These are phyloP conservation scores for Melolontha melolontha DNA, from an alignment of 2,888 invertebrate species.

Conservation along the genomic window DNA sequence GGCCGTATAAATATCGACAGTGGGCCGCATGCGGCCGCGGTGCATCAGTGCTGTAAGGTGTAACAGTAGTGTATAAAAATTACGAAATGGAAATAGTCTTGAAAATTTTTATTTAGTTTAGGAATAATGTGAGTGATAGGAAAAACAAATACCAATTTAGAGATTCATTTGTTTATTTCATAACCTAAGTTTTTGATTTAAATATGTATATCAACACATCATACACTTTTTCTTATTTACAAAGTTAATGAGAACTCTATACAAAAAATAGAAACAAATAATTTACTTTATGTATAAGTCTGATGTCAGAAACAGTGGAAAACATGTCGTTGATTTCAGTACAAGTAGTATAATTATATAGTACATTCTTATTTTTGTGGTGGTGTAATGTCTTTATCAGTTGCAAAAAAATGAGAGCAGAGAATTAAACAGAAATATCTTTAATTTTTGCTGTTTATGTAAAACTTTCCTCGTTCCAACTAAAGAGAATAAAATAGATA, in stretches of 20 bases:
- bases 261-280: constrained; percentile 20
- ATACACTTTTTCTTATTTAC: constrained; percentile 35
- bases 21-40: no score
- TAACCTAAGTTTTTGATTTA: constrained; percentile 40
- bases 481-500: no score
- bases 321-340: constrained; percentile 27
- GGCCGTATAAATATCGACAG: no score
- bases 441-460: no score
- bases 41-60: no score
- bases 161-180: constrained; percentile 33
- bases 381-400: constrained; percentile 9
- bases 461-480: no score
- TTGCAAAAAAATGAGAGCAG: no score
- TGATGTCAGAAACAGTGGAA: constrained; percentile 22
- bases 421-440: no score
- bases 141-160: constrained; percentile 11
- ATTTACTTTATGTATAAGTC: constrained; percentile 11
- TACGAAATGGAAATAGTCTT: no score
- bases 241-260: constrained; percentile 29
- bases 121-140: no score
- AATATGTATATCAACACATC: constrained; percentile 41
- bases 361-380: constrained; percentile 8
- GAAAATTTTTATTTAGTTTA: no score
- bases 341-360: constrained; percentile 23
- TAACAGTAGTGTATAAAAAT: no score